Evolutionary conservation across 2,888 invertebrate species (phyloP).

Genomic region (Altica lythri): DNA sequence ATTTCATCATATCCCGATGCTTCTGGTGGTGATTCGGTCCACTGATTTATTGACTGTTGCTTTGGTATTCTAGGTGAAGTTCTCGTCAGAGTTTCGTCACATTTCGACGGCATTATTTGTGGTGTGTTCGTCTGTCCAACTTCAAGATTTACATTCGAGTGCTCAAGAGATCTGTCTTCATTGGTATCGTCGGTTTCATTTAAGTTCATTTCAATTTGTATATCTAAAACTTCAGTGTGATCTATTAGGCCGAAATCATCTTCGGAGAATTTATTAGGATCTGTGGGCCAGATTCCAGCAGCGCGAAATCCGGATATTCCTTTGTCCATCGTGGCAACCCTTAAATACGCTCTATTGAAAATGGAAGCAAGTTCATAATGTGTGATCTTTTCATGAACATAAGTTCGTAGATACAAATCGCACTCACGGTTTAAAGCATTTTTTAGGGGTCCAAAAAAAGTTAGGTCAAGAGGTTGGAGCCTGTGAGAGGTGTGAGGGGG

Average conservation of each 20-base stretch:
- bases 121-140: neutral
- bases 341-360: constrained; percentile 1
- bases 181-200: constrained; percentile 8
- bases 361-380: neutral
- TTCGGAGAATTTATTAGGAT: constrained; percentile 5
- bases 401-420: constrained; percentile 1
- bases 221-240: constrained; percentile 11
- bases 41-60: constrained; percentile 6
- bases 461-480: constrained; percentile 32
- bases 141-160: constrained; percentile 6
- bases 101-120: constrained; percentile 1
- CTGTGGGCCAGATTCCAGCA: constrained; percentile 5
- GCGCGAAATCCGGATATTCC: constrained; percentile 6
- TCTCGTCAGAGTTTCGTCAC: neutral
- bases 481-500: constrained; percentile 34
- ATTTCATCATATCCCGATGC: neutral
- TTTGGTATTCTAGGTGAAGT: constrained; percentile 1
- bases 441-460: constrained; percentile 33
- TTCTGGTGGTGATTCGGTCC: neutral
- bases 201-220: constrained; percentile 11
- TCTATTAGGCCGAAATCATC: constrained; percentile 11
- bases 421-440: constrained; percentile 31
- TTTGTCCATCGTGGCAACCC: constrained; percentile 12
- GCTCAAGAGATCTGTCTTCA: constrained; percentile 5
- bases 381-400: constrained; percentile 14